A percentile compares a stretch with the other conserved stretches of the same genome.
Conservation (phyloP, 2,888 invertebrate genomes). For the Chromoteleia sp. region DNA sequence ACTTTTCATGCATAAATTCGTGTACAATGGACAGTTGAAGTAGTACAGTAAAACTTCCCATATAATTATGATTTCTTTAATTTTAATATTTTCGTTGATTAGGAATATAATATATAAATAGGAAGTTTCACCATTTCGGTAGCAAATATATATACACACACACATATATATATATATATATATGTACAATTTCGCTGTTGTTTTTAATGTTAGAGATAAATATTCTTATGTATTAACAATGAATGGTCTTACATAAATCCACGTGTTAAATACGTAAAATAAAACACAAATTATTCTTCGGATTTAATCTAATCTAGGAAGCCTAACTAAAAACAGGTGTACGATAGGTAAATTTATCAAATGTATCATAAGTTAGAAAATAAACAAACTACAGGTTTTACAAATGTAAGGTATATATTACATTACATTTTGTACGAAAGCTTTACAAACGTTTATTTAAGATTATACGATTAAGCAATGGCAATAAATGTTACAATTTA, state of each 20-base stretch:
- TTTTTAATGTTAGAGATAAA: conserved; percentile 16
- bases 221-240: conserved; percentile 33
- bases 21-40: conserved; percentile 41
- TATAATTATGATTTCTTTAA: background rate
- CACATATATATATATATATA: conserved; percentile 26
- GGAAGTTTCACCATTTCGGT: too few species aligned
- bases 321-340: conserved; percentile 50
- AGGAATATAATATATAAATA: too few species aligned
- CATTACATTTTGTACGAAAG: conserved; percentile 45
- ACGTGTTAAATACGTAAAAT: conserved; percentile 32
- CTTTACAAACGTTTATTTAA: conserved; percentile 16
- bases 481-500: too few species aligned
- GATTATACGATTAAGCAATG: background rate
- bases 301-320: conserved; percentile 44
- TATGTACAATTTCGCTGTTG: conserved; percentile 33
- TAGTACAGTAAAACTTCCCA: conserved; percentile 13
- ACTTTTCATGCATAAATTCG: conserved; percentile 51
- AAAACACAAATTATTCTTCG: conserved; percentile 44
- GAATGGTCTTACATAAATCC: conserved; percentile 36
- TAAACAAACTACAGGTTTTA: conserved; percentile 39
- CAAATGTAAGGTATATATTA: conserved; percentile 42
- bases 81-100: background rate
- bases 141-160: conserved; percentile 17
- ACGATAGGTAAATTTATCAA: conserved; percentile 26
- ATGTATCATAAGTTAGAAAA: conserved; percentile 35